Evolutionary conservation across 2,888 invertebrate species (phyloP).

Genomic region (Aricia artaxerxes): DNA sequence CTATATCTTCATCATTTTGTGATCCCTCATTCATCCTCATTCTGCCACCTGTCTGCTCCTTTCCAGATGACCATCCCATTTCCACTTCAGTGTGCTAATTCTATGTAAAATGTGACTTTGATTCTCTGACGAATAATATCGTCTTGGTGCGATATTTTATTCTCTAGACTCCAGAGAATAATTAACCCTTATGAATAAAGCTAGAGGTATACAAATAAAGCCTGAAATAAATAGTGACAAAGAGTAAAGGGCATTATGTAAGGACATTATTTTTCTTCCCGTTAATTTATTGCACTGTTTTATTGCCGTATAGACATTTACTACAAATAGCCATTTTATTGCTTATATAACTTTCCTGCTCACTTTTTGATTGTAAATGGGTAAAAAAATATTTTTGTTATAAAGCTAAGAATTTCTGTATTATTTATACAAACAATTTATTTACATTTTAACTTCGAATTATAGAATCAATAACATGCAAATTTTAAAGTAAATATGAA

Average conservation of each 20-base stretch:
- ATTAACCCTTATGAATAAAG: neutral
- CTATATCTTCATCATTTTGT: too few species aligned
- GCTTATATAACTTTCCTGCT: neutral
- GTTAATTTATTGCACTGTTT: slow-evolving; percentile 14
- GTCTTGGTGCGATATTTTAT: neutral
- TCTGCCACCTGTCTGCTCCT: too few species aligned
- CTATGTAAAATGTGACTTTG: too few species aligned
- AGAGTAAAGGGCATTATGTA: slow-evolving; percentile 11
- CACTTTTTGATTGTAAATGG: neutral
- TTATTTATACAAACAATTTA: too few species aligned
- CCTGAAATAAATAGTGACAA: slow-evolving; percentile 14
- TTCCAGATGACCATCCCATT: too few species aligned
- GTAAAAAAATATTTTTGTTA: neutral
- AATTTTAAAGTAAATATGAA: too few species aligned
- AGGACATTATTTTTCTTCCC: slow-evolving; percentile 18
- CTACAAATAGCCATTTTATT: slow-evolving; percentile 17
- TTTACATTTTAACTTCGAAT: too few species aligned
- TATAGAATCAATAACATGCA: too few species aligned
- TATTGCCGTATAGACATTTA: slow-evolving; percentile 14
- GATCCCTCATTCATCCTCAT: too few species aligned
- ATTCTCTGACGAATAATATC: too few species aligned
- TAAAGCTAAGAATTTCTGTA: too few species aligned
- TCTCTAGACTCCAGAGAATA: neutral
- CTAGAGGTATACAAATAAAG: neutral
- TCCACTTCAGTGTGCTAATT: too few species aligned